Base-by-base conservation (phyloP, 2,797 vertebrate species). In the Echiichthys vipera region DNA sequence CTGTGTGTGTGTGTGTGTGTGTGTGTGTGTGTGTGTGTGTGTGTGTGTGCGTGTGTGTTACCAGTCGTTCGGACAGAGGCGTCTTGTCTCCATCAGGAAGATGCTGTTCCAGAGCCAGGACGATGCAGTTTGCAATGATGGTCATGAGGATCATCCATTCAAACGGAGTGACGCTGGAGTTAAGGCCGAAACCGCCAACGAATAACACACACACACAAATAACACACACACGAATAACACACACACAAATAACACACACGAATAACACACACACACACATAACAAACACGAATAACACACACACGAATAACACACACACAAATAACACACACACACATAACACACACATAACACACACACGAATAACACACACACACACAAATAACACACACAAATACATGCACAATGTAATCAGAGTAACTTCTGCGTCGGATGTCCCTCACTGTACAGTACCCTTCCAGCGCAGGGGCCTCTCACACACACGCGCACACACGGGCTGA, bases 101-200 rank as follows among this genome's bases (percentile, higher is more conserved):
- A 55, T 98, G 97, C 80, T 98, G 97, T 64, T 98, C 97, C 92
- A 98, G 93, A 6, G 97, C 97, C 63, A 98, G 93, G 75, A 98
- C 97, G 34, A 98, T 98, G 91, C 97, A 98, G 95, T 98, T 98
- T 18, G 97, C 97, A 57, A 98, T 98, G 92, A 98, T 98, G 88
- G 97, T 98, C 81, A 96, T 95, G 90, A 98, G 94, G 92, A 98
- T 98, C 96, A 98, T 97, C 89, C 96, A 98, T 88, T 98, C 97
- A 92, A 98, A 98, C 12, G 96, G 96, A 96, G 96, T 97, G 68
- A 25, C 69, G 73, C 54, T 65, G 61, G 13, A 67, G 84, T 93
- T 86, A 93, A 93, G 91, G 91, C 5, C 30, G 81, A 89, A 24
- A 69, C n/a, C 59, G 72, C 1, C 14, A 42, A 22, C 24, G 42